Conservation (phyloP, 2,797 vertebrate species). For the Platalea minor region DNA sequence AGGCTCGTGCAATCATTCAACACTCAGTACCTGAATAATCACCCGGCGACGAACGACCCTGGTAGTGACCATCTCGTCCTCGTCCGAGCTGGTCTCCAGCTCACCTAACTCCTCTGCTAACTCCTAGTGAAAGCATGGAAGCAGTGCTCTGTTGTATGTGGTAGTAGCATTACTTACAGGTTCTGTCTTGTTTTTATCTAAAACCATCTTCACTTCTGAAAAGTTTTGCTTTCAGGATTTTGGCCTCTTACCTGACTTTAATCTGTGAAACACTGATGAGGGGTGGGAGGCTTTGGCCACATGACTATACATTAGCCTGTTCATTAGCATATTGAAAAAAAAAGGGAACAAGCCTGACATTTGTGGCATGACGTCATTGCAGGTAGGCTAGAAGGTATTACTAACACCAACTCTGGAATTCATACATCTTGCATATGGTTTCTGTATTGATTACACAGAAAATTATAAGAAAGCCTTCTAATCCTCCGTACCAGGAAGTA, state of each 20-base stretch:
- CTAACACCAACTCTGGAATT: neutral
- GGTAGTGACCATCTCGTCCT: slow-evolving; percentile 95
- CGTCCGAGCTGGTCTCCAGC: slow-evolving; percentile 91
- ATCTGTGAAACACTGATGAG: no score
- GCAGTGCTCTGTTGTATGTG: slow-evolving; percentile 50
- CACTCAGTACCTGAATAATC: slow-evolving; percentile 91
- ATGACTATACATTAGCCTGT: neutral
- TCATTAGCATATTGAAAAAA: neutral
- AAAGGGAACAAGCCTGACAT: neutral
- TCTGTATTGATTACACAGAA: neutral
- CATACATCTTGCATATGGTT: neutral
- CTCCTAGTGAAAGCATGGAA: slow-evolving; percentile 87
- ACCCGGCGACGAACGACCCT: slow-evolving; percentile 94
- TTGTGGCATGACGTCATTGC: fast-evolving
- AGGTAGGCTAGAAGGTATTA: neutral
- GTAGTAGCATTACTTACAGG: neutral
- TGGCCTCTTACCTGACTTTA: neutral
- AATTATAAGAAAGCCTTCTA: neutral
- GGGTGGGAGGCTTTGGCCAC: neutral
- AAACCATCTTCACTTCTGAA: neutral
- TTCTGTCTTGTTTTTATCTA: neutral
- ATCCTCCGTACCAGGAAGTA: neutral
- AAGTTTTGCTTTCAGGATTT: neutral
- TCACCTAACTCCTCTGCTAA: slow-evolving; percentile 89
- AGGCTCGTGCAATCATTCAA: slow-evolving; percentile 38